Evolutionary conservation across 2,113 vertebrate genomes (phyloP).

Genomic region (Heterochromis multidens): DNA sequence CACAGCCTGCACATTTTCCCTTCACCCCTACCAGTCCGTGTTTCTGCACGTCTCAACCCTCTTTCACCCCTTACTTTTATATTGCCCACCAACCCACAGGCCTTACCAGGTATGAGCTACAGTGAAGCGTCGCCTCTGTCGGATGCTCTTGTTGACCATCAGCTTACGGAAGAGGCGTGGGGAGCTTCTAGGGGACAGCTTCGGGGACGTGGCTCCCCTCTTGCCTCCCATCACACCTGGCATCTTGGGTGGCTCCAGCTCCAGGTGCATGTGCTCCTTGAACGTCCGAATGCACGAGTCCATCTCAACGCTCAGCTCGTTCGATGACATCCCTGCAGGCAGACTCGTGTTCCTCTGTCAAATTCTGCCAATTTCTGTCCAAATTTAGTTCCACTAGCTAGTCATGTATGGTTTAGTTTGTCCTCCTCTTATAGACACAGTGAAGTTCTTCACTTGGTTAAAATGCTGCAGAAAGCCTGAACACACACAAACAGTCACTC

Average conservation of each 20-base stretch:
- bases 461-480: background rate
- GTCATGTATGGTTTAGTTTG: slow-evolving; percentile 12
- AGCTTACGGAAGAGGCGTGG: slow-evolving; percentile 96
- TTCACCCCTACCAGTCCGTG: background rate
- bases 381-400: slow-evolving; percentile 6
- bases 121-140: slow-evolving; percentile 94
- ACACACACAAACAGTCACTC: slow-evolving; percentile 1
- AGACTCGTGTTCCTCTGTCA: background rate
- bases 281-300: slow-evolving; percentile 95
- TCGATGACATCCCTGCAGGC: slow-evolving; percentile 82
- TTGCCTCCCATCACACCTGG: slow-evolving; percentile 81
- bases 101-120: slow-evolving; percentile 98
- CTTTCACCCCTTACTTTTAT: background rate
- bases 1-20: background rate
- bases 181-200: slow-evolving; percentile 96
- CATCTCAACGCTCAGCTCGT: slow-evolving; percentile 82
- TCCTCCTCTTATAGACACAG: background rate
- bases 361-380: slow-evolving; percentile 2
- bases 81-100: background rate
- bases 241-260: slow-evolving; percentile 90
- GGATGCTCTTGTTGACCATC: slow-evolving; percentile 97
- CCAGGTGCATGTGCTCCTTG: slow-evolving; percentile 98
- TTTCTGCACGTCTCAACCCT: background rate
- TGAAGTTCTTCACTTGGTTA: slow-evolving; percentile 4
- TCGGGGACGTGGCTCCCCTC: slow-evolving; percentile 88